A percentile compares a stretch with the other conserved stretches of the same genome.
Conservation (phyloP, 2,113 vertebrate genomes). For the Pachyramphus minor region DNA sequence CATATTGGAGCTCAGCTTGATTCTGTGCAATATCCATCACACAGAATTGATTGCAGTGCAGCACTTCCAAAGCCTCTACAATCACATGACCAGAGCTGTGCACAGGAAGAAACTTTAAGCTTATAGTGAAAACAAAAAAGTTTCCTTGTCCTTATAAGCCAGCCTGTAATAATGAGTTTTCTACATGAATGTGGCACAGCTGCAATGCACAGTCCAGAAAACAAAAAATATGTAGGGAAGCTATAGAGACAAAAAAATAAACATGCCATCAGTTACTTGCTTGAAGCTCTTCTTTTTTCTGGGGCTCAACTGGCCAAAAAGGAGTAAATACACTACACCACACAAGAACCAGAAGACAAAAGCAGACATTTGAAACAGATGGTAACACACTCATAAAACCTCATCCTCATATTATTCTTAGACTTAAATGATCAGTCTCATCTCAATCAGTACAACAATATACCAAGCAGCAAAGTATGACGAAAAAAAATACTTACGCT, state of each 20-base stretch:
- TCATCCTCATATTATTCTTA: constrained; percentile 45
- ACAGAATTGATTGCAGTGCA: constrained; percentile 1
- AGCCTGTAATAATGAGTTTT: constrained; percentile 67
- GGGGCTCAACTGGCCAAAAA: constrained; percentile 93
- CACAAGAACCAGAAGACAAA: constrained; percentile 82
- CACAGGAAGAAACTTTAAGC: constrained; percentile 17
- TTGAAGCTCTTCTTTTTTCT: constrained; percentile 96
- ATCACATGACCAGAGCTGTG: constrained; percentile 7
- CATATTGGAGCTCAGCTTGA: background rate
- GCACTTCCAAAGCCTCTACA: constrained; percentile 34
- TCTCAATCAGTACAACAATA: constrained; percentile 31
- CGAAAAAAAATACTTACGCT: background rate
- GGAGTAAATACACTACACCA: constrained; percentile 89
- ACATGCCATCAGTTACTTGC: constrained; percentile 97
- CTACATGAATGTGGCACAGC: constrained; percentile 75
- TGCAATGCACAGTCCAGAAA: constrained; percentile 73
- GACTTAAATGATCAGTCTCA: constrained; percentile 30
- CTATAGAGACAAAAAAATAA: constrained; percentile 77
- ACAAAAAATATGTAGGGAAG: constrained; percentile 75
- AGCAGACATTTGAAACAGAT: constrained; percentile 78
- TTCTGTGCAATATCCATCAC: constrained; percentile 1
- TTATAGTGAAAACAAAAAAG: background rate
- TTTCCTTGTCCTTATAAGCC: constrained; percentile 70
- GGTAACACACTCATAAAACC: constrained; percentile 57
- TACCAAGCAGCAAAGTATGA: background rate